phyloP scores from a whole-genome alignment of 2,888 invertebrate genomes.

The Amiota mariae region DNA sequence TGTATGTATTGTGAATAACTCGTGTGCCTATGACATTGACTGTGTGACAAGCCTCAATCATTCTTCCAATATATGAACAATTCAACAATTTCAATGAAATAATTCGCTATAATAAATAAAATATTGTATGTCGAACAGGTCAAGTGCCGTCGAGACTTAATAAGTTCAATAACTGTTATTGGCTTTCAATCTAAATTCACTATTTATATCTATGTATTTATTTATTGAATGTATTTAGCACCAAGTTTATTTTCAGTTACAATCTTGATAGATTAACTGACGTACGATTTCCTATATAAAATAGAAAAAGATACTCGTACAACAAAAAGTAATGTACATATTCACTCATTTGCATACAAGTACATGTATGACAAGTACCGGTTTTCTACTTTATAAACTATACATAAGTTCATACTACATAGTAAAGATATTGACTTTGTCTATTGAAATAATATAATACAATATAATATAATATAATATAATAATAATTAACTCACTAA shows the following conservation, averaged over 20 bases:
- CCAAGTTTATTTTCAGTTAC: not conserved
- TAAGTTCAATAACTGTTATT: conserved; percentile 32
- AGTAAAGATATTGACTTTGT: conserved; percentile 42
- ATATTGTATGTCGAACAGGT: conserved; percentile 2
- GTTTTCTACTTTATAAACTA: conserved; percentile 43
- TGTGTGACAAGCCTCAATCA: too few relatives aligned
- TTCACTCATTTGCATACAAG: conserved; percentile 60
- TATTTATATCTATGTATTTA: not conserved
- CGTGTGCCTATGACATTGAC: too few relatives aligned
- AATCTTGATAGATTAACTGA: conserved; percentile 60
- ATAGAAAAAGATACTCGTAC: not conserved
- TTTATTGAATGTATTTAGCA: too few relatives aligned
- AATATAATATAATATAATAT: not conserved
- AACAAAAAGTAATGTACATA: not conserved
- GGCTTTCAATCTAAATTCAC: conserved; percentile 20
- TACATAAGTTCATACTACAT: not conserved
- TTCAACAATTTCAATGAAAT: not conserved
- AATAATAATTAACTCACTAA: not conserved
- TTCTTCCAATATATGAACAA: too few relatives aligned
- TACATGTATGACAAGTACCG: conserved; percentile 63
- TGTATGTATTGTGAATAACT: too few relatives aligned
- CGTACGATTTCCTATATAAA: conserved; percentile 62
- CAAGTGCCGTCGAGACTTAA: conserved; percentile 17
- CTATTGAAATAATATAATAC: conserved; percentile 59
- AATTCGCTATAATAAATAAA: conserved; percentile 23